A percentile compares a stretch with the other conserved stretches of the same genome.
phyloP scores from a whole-genome alignment of 1,140 invertebrate species.

The Babylonia areolata region DNA sequence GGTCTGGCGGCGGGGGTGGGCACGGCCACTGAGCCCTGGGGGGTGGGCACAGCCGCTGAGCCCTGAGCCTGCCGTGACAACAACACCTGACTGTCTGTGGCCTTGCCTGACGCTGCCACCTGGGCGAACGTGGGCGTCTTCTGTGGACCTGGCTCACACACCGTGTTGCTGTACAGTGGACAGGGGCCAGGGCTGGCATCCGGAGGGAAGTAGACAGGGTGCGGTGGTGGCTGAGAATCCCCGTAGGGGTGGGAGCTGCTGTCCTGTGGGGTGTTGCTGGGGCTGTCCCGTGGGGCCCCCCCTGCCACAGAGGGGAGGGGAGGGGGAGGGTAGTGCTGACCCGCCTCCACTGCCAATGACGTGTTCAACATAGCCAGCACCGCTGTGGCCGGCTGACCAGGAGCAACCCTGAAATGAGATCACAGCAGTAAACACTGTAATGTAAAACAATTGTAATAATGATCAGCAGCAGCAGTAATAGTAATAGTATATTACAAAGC shows the following conservation, averaged over 20 bases:
- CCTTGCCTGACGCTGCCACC: not conserved
- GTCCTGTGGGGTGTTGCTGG: no score
- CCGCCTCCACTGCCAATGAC: not conserved
- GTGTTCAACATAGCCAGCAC: slow-evolving; percentile 22
- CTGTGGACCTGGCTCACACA: not conserved
- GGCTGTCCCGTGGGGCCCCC: no score
- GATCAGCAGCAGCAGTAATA: no score
- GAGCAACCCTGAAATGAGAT: not conserved
- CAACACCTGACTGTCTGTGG: not conserved
- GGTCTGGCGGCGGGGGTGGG: not conserved
- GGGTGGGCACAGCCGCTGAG: no score
- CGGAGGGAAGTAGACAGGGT: not conserved
- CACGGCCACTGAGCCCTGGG: no score
- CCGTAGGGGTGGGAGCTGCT: not conserved
- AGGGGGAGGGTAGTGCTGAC: not conserved
- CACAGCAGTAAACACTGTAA: no score
- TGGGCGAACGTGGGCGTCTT: not conserved
- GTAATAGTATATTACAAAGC: no score
- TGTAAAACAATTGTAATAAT: no score
- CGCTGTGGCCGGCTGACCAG: slow-evolving; percentile 4
- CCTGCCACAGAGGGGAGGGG: no score
- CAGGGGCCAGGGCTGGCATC: not conserved
- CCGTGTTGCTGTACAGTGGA: not conserved
- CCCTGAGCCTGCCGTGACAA: not conserved
- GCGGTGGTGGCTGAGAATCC: not conserved